Base-by-base conservation (phyloP, 2,113 vertebrate species). In the Macquaria australasica region DNA sequence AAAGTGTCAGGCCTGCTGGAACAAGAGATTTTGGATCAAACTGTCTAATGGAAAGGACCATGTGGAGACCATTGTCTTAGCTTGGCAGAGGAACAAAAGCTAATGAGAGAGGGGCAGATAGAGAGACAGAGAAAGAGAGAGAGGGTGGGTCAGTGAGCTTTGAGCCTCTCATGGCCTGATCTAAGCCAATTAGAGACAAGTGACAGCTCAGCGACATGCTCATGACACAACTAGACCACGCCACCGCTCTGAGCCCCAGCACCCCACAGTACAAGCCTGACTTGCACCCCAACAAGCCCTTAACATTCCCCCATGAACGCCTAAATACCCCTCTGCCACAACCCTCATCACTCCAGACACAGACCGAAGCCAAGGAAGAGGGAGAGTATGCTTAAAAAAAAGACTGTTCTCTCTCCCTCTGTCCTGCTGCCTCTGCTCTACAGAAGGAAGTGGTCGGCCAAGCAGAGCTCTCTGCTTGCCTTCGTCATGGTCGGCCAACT, bases 181-280 rank as follows among this genome's bases (percentile, higher is more conserved):
- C 91, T 90, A 85, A 84, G 88, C 95, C 95, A 95, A 96, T 95
- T 96, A 96, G 89, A 93, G 83, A 86, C 85, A 93, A 95, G 91
- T 95, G 94, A 96, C 95, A 95, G 94, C 91, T 89, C 85, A 89
- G 88, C 90, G 92, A 86, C 88, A 87, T 81, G 83, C 84, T 92
- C 81, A 84, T 95, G 95, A 96, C 94, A 96, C 91, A 95, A 92
- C 93, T 89, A 94, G 94, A 95, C 93, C 91, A 89, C 39, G 18
- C 82, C 86, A 75, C 41, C 8, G 78, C 92, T 94, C 86, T 92
- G 70, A 81, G 87, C 77, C 84, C 88, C 80, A 74, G 68, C 73
- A 90, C 71, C 87, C 88, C 82, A 77, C 80, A 37, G 77, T 66
- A 90, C 87, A 79, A 88, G 80, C 21, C 53, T 83, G 76, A 76